phyloP scores from a whole-genome alignment of 1,140 invertebrate species.

The Araneus ventricosus region DNA sequence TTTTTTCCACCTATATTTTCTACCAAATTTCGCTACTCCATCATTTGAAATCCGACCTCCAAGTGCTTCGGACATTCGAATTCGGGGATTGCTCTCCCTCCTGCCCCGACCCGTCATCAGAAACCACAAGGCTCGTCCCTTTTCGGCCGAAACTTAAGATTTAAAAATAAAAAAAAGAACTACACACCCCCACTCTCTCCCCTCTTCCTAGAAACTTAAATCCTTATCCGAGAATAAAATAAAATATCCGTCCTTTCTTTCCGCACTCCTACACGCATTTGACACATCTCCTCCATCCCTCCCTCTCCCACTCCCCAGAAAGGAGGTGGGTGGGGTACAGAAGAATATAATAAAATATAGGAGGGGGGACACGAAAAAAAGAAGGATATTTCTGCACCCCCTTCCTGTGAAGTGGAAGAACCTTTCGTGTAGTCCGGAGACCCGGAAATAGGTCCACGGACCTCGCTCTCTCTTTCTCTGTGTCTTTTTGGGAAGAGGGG shows the following conservation, averaged over 20 bases:
- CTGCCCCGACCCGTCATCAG: not conserved
- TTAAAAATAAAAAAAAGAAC: conserved; percentile 25
- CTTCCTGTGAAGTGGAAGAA: conserved; percentile 49
- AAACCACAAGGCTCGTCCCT: not conserved
- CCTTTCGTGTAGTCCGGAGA: conserved; percentile 62
- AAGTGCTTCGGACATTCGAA: too few species aligned
- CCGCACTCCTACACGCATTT: conserved; percentile 42
- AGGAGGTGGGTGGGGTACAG: not conserved
- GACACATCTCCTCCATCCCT: conserved; percentile 36
- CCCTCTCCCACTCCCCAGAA: not conserved
- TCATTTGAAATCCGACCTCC: too few species aligned
- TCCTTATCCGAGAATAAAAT: conserved; percentile 57
- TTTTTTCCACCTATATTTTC: too few species aligned
- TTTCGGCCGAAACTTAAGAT: conserved; percentile 6
- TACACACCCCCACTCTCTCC: not conserved
- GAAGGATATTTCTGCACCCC: not conserved
- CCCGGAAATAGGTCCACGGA: conserved; percentile 59
- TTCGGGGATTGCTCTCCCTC: not conserved
- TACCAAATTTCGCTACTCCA: too few species aligned
- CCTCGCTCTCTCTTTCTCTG: not conserved
- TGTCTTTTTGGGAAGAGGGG: not conserved
- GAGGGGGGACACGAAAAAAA: not conserved
- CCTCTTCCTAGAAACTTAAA: not conserved
- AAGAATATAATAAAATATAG: conserved; percentile 35
- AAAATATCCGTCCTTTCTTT: conserved; percentile 42